phyloP scores from a whole-genome alignment of 1,140 invertebrate genomes.

The Cydia amplana region DNA sequence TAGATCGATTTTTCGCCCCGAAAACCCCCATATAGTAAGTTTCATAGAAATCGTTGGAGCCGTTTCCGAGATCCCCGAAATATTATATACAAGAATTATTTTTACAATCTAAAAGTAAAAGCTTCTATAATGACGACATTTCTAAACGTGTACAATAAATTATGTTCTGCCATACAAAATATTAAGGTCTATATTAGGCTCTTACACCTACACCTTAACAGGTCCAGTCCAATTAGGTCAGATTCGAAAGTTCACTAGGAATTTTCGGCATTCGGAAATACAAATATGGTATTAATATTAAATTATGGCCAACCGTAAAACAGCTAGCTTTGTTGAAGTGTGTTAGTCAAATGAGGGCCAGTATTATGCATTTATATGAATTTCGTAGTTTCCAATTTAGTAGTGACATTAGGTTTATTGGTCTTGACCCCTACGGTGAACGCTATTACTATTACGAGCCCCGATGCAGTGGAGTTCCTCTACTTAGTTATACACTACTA shows the following conservation, averaged over 20 bases:
- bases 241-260: conserved; percentile 17
- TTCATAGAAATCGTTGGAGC: no score
- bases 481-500: no score
- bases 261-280: conserved; percentile 18
- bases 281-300: not conserved
- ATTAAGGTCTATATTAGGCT: not conserved
- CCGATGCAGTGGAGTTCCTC: no score
- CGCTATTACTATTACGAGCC: not conserved
- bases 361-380: not conserved
- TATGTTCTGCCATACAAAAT: not conserved
- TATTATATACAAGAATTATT: no score
- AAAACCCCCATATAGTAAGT: no score
- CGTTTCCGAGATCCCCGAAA: no score
- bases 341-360: not conserved
- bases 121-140: not conserved
- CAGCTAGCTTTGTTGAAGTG: not conserved
- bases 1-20: no score
- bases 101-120: not conserved
- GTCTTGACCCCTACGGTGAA: not conserved
- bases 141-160: not conserved
- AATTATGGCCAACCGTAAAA: conserved; percentile 10
- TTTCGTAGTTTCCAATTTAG: conserved; percentile 1
- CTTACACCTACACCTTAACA: not conserved
- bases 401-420: not conserved
- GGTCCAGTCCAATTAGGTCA: not conserved